phyloP scores from a whole-genome alignment of 2,888 invertebrate species.

The Callimorpha dominula region DNA sequence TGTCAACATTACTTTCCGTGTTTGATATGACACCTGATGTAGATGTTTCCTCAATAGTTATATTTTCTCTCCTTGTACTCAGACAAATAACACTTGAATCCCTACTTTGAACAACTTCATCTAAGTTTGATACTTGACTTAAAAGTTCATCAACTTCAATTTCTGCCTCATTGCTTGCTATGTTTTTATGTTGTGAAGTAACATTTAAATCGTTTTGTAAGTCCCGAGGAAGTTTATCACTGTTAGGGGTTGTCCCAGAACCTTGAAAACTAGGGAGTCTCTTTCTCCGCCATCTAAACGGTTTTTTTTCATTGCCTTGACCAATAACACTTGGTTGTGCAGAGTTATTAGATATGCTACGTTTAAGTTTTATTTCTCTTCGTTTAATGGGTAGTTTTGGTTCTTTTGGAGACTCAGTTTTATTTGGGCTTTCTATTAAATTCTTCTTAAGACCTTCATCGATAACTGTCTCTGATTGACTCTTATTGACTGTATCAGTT shows the following conservation, averaged over 20 bases:
- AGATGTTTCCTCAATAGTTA: constrained; percentile 58
- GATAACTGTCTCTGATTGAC: neutral
- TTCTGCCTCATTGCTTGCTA: constrained; percentile 2
- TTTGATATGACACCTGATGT: constrained; percentile 63
- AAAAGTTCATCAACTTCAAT: neutral
- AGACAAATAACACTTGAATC: constrained; percentile 38
- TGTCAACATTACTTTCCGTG: constrained; percentile 54
- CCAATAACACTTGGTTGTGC: neutral
- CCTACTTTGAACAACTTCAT: constrained; percentile 33
- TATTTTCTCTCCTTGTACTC: constrained; percentile 34
- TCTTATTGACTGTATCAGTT: constrained; percentile 45
- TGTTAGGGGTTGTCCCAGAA: constrained; percentile 13
- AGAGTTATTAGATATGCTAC: constrained; percentile 34
- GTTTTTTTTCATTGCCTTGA: constrained; percentile 44
- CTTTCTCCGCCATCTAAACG: constrained; percentile 64
- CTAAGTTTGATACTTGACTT: constrained; percentile 6
- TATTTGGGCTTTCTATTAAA: constrained; percentile 1
- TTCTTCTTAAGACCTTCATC: neutral
- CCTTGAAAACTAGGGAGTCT: constrained; percentile 22
- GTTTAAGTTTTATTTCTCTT: constrained; percentile 54
- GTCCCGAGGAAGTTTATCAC: constrained; percentile 24
- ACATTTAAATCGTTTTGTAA: constrained; percentile 4
- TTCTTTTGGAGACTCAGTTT: neutral
- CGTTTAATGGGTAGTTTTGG: constrained; percentile 21
- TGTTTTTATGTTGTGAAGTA: constrained; percentile 9